phyloP scores from a whole-genome alignment of 2,888 invertebrate species.

The Lasioglossum lativentre region DNA sequence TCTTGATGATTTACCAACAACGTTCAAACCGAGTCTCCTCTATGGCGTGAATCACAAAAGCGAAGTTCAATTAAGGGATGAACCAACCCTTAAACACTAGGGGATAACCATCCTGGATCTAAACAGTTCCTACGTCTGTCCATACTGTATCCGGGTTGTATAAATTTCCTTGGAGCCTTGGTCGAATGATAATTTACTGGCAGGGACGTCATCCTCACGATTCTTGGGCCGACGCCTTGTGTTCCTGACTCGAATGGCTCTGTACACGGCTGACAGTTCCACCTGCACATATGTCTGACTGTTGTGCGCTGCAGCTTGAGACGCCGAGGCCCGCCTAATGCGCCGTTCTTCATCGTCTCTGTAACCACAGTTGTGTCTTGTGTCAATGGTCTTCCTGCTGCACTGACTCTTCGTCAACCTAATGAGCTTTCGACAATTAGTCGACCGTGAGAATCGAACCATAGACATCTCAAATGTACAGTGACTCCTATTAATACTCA shows the following conservation, averaged over 20 bases:
- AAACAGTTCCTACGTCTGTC: background rate
- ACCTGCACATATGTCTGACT: conserved; percentile 59
- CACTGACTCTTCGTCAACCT: background rate
- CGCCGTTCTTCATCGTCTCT: conserved; percentile 59
- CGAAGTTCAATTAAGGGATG: background rate
- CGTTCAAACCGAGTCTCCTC: background rate
- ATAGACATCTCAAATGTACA: background rate
- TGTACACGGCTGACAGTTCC: conserved; percentile 60
- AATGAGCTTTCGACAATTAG: background rate
- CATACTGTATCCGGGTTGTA: background rate
- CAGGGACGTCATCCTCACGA: conserved; percentile 20
- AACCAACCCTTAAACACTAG: background rate
- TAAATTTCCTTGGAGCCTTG: background rate
- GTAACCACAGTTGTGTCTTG: conserved; percentile 27
- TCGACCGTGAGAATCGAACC: background rate
- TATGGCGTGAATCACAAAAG: background rate
- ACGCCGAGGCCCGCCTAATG: conserved; percentile 36
- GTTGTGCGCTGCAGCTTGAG: conserved; percentile 56
- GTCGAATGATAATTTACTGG: conserved; percentile 40
- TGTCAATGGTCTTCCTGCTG: conserved; percentile 40
- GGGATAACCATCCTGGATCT: background rate
- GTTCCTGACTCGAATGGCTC: conserved; percentile 52
- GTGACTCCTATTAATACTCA: too few relatives aligned
- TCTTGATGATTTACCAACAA: background rate
- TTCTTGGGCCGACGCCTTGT: conserved; percentile 45